These are phyloP conservation scores for Pipistrellus pipistrellus DNA, from an alignment of 2,797 vertebrate genomes.

Conservation along the genomic window DNA sequence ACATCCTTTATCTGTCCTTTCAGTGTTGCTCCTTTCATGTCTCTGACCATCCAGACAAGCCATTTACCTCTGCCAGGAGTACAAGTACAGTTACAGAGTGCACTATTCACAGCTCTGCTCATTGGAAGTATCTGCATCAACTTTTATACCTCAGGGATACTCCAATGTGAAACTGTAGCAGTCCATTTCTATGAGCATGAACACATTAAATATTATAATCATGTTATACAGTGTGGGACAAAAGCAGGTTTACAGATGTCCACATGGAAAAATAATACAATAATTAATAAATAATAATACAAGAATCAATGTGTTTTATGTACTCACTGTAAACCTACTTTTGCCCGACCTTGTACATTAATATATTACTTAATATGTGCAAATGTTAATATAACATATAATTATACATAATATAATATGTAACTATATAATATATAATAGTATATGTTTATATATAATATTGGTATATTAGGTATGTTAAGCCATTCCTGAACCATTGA, in stretches of 20 bases:
- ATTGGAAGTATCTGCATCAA: not conserved
- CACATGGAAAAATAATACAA: not conserved
- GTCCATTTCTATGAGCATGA: not conserved
- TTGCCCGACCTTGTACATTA: not conserved
- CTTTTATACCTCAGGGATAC: not conserved
- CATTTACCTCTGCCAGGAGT: not conserved
- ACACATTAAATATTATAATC: not conserved
- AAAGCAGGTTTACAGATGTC: not conserved
- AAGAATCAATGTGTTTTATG: not conserved
- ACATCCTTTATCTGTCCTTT: not conserved
- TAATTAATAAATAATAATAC: not conserved
- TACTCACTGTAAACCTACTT: not conserved
- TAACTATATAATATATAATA: not conserved
- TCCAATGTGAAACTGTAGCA: not conserved
- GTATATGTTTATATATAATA: not conserved
- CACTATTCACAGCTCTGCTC: not conserved
- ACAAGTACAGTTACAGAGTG: not conserved
- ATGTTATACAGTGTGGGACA: not conserved
- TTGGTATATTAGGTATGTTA: not conserved
- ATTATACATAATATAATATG: not conserved
- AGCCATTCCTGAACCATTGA: not conserved
- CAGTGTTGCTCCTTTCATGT: not conserved
- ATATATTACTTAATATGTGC: not conserved
- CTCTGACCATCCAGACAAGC: not conserved
- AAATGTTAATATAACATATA: not conserved